These are phyloP conservation scores for Dicranocentrus wangi DNA, from an alignment of 2,888 invertebrate species.

Conservation along the genomic window DNA sequence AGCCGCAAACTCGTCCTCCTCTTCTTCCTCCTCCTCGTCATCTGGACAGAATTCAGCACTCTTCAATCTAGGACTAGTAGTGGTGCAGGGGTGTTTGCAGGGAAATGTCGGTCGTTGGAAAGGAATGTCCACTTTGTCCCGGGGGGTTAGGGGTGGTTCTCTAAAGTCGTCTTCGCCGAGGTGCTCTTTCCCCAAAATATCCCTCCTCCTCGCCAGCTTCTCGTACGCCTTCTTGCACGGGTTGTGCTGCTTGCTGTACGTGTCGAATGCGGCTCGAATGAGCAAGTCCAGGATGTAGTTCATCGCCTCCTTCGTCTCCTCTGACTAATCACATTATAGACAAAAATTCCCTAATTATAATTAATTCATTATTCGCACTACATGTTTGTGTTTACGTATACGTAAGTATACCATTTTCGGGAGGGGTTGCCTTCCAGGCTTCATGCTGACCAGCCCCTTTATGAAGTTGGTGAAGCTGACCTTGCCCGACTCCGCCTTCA, in stretches of 20 bases:
- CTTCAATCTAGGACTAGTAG: neutral
- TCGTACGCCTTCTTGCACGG: conserved; percentile 29
- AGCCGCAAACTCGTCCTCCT: neutral
- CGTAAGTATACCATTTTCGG: conserved; percentile 32
- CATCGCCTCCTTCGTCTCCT: conserved; percentile 45
- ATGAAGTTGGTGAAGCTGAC: conserved; percentile 51
- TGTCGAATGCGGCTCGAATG: conserved; percentile 35
- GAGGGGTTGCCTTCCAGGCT: neutral
- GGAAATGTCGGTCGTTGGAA: conserved; percentile 13
- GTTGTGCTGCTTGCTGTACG: conserved; percentile 22
- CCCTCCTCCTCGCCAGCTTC: conserved; percentile 10
- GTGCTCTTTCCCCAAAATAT: conserved; percentile 24
- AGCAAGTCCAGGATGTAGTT: conserved; percentile 51
- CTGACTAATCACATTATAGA: conserved; percentile 24
- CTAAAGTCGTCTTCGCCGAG: conserved; percentile 4
- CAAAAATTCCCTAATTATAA: too few relatives aligned
- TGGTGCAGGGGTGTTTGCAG: conserved; percentile 9
- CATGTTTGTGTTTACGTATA: too few relatives aligned
- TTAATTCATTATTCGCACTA: too few relatives aligned
- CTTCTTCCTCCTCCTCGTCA: neutral
- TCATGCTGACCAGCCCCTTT: conserved; percentile 32
- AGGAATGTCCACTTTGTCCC: conserved; percentile 22
- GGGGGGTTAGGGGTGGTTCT: neutral
- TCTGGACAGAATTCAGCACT: neutral
- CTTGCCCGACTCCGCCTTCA: conserved; percentile 32